Evolutionary conservation across 2,888 invertebrate species (phyloP), one percentile per base, ranked within the genome.

Genomic region (Plagodis pulveraria): DNA sequence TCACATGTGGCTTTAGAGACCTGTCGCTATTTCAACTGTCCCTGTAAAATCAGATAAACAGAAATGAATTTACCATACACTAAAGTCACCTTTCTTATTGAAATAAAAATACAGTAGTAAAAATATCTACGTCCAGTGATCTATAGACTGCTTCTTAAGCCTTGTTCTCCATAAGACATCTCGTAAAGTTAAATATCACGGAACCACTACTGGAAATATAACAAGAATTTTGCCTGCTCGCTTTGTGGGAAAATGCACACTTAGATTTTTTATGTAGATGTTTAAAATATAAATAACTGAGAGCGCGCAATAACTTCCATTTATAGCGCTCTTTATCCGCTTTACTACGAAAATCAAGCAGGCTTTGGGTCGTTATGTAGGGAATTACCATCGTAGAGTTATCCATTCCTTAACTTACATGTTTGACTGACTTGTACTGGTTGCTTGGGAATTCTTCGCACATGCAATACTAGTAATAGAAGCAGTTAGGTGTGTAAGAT

Each of bases 141-240:
- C 44, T 49, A n/a, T n/a, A 43, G 43, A 35, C 50, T 33, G 48
- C 40, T 52, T 48, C 38, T 7, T 32, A 38, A 52, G 44, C 48
- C 49, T 49, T 32, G 46, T 47, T 51, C 51, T 48, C 42, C 58
- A 53, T 54, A 58, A 53, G 60, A 52, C 35, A 35, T 42, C 48
- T 42, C 50, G 41, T 64, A 52, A 60, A 62, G 44, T 42, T 60
- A 53, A 56, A 68, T 69, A 65, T 67, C 55, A 62, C 50, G 43
- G 52, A 58, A 54, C 57, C 38, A 62, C 58, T 48, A 56, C 49
- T 61, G 56, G 63, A 51, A 63, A 50, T 55, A 55, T 62, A 63
- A 62, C 51, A 9, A 60, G 60, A 63, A 68, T 46, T 46, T 41
- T 57, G 55, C 51, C 55, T 56, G 49, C 32, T 40, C 33, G 43